Conservation (phyloP, 2,113 vertebrate genomes). For the Balaeniceps rex region DNA sequence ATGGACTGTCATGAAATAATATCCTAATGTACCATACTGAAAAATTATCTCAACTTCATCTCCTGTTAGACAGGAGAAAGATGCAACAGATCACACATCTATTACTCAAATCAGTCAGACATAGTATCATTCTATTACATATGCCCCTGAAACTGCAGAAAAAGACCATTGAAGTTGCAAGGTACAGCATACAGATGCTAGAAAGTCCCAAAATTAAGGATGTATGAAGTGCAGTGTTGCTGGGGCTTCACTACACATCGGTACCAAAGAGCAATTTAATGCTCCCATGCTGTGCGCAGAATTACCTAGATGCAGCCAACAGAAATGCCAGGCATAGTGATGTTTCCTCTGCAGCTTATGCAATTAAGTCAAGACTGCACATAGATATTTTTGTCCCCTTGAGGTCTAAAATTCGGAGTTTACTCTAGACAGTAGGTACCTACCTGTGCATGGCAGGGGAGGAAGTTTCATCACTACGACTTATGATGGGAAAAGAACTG, state of each 20-base stretch:
- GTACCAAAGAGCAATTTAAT: not conserved
- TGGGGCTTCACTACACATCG: not conserved
- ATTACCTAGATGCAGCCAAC: not conserved
- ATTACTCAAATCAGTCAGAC: not conserved
- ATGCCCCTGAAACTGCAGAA: not conserved
- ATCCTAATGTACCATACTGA: not conserved
- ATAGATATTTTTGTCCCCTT: not conserved
- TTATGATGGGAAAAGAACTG: not conserved
- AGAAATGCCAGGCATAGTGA: not conserved
- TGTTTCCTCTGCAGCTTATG: not conserved
- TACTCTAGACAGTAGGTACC: not conserved
- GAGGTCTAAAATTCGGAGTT: not conserved
- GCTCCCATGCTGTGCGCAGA: not conserved
- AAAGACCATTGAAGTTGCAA: not conserved
- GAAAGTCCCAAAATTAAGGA: not conserved
- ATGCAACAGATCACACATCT: not conserved
- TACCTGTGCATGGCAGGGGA: not conserved
- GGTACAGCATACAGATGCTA: not conserved
- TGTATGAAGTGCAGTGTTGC: not conserved
- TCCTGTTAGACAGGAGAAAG: not conserved
- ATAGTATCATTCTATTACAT: not conserved
- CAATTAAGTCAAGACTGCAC: not conserved
- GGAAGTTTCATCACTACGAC: accelerated
- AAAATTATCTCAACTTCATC: not conserved
- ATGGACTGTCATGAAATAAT: not conserved